Conservation (phyloP, 53 echinoderm and acorn worm genomes). For the Crossaster papposus region DNA sequence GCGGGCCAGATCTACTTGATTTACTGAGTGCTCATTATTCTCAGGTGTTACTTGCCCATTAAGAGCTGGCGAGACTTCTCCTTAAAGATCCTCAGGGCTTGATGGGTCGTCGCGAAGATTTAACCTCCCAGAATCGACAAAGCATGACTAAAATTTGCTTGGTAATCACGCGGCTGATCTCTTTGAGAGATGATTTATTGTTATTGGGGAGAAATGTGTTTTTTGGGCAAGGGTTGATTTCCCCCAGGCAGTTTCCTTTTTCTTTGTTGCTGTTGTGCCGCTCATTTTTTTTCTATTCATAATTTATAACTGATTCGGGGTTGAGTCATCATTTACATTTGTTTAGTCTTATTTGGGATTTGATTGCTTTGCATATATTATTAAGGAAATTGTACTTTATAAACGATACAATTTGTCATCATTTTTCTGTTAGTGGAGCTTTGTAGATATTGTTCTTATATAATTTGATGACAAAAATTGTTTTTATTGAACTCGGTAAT, state of each 20-base stretch:
- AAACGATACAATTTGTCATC: background rate
- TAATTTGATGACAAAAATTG: too few species aligned
- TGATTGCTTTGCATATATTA: background rate
- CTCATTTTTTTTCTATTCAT: slow-evolving; percentile 1
- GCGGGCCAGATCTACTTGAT: slow-evolving; percentile 25
- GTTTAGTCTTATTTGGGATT: background rate
- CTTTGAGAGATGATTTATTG: background rate
- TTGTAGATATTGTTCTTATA: background rate
- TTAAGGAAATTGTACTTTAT: background rate
- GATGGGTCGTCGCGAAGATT: background rate
- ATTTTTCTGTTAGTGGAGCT: background rate
- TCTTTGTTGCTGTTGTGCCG: background rate
- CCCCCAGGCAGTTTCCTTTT: background rate
- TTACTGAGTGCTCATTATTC: slow-evolving; percentile 38
- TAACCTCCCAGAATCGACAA: background rate
- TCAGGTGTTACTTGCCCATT: slow-evolving; percentile 49
- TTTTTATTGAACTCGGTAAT: too few species aligned
- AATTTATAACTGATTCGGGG: background rate
- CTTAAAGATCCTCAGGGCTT: background rate
- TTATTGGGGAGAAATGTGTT: background rate
- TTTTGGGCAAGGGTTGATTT: background rate
- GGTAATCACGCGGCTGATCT: background rate
- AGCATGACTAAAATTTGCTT: slow-evolving; percentile 7
- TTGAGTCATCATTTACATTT: background rate
- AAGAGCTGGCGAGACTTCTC: background rate